A percentile compares a stretch with the other conserved stretches of the same genome.
Conservation (phyloP, 2,797 vertebrate species). For the Moxostoma hubbsi region DNA sequence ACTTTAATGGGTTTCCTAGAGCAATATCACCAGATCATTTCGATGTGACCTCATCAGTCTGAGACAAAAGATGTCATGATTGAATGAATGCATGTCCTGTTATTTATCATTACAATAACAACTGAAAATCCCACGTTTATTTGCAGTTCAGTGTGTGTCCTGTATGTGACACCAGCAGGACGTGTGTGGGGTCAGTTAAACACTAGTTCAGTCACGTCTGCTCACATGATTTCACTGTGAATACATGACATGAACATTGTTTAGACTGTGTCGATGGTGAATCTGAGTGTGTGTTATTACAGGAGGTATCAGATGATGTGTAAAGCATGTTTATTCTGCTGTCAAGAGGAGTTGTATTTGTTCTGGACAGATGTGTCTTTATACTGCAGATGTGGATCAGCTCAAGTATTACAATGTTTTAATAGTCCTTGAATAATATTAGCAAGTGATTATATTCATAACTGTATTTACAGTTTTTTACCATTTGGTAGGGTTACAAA, state of each 20-base stretch:
- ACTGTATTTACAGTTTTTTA: background rate
- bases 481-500: too few relatives aligned
- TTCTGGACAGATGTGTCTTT: slow-evolving; percentile 23
- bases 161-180: slow-evolving; percentile 40
- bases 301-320: slow-evolving; percentile 71
- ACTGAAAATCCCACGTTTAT: slow-evolving; percentile 49
- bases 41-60: background rate
- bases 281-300: slow-evolving; percentile 70
- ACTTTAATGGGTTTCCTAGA: background rate
- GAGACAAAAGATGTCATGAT: slow-evolving; percentile 6
- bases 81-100: slow-evolving; percentile 38
- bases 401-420: too few relatives aligned
- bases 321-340: slow-evolving; percentile 58
- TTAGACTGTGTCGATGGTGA: slow-evolving; percentile 55
- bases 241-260: slow-evolving; percentile 62
- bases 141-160: slow-evolving; percentile 50
- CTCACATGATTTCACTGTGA: slow-evolving; percentile 44
- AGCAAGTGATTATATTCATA: background rate
- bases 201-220: slow-evolving; percentile 51
- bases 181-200: slow-evolving; percentile 51
- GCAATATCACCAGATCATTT: background rate
- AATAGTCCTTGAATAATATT: too few relatives aligned
- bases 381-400: background rate
- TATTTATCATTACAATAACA: slow-evolving; percentile 57
- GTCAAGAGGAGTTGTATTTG: slow-evolving; percentile 37